Percentiles rank a stretch among this genome's conserved stretches.
Conservation (phyloP, 2,797 vertebrate genomes). For the Catostomus latipinnis region DNA sequence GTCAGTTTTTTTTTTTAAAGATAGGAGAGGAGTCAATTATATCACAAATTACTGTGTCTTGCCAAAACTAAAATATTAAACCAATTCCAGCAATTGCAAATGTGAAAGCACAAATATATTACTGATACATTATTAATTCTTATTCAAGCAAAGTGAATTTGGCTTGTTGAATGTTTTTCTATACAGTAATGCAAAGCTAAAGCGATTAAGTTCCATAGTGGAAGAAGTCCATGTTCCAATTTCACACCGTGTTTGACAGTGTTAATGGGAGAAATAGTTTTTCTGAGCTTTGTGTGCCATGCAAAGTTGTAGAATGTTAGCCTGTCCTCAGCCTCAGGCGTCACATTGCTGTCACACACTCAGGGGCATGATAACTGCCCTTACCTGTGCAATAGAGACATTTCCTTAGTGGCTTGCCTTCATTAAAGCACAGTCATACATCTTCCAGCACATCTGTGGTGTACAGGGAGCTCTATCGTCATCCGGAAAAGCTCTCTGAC, state of each 20-base stretch:
- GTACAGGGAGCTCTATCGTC: slow-evolving; percentile 64
- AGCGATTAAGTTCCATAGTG: slow-evolving; percentile 14
- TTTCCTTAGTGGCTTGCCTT: slow-evolving; percentile 74
- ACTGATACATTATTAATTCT: slow-evolving; percentile 27
- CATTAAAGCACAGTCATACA: slow-evolving; percentile 77
- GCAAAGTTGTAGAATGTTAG: slow-evolving; percentile 50
- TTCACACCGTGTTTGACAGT: slow-evolving; percentile 36
- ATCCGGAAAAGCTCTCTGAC: slow-evolving; percentile 70
- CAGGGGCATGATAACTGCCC: slow-evolving; percentile 71
- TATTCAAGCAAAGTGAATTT: neutral
- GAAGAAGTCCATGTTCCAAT: slow-evolving; percentile 18
- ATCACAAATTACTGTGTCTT: slow-evolving; percentile 29
- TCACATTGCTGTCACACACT: slow-evolving; percentile 65
- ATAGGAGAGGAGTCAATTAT: slow-evolving; percentile 37
- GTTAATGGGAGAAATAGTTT: slow-evolving; percentile 26
- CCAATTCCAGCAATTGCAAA: neutral
- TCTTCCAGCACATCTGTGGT: slow-evolving; percentile 72
- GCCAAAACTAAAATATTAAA: slow-evolving; percentile 6
- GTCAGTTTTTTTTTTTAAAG: slow-evolving; percentile 15
- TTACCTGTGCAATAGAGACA: slow-evolving; percentile 73
- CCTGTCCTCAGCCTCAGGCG: slow-evolving; percentile 63
- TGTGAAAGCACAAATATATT: neutral
- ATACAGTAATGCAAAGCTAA: slow-evolving; percentile 4
- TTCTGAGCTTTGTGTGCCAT: slow-evolving; percentile 47
- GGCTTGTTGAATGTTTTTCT: slow-evolving; percentile 20